Evolutionary conservation across 2,888 invertebrate genomes (phyloP).

Genomic region (Melikaiella ostensackeni): DNA sequence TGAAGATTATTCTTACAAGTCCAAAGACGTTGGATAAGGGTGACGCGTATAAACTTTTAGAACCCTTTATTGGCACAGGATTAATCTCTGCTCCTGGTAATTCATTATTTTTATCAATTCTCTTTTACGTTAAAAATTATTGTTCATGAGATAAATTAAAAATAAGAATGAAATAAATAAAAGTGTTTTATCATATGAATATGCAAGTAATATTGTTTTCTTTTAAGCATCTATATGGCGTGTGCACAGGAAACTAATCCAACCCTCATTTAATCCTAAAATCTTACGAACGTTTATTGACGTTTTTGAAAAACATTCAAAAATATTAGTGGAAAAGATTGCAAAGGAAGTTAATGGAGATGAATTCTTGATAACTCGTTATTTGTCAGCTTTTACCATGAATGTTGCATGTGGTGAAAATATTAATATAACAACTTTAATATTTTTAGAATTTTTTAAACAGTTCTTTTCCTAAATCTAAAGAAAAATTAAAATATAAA

Average conservation of each 20-base stretch:
- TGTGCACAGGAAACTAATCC: constrained; percentile 62
- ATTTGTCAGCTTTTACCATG: constrained; percentile 60
- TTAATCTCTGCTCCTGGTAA: constrained; percentile 64
- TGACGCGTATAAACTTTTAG: constrained; percentile 56
- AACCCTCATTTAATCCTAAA: constrained; percentile 61
- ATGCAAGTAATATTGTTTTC: neutral
- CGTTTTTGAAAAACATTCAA: constrained; percentile 58
- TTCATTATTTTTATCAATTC: constrained; percentile 43
- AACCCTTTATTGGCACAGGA: constrained; percentile 62
- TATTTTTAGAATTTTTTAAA: too few species aligned
- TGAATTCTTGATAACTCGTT: constrained; percentile 61
- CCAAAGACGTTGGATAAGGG: constrained; percentile 62
- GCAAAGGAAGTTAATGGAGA: constrained; percentile 55
- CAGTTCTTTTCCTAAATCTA: too few species aligned
- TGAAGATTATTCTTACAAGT: constrained; percentile 56
- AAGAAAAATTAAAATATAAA: too few species aligned
- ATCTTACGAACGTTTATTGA: constrained; percentile 63
- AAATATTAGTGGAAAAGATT: constrained; percentile 58
- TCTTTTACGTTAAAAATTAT: constrained; percentile 61
- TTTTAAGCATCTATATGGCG: constrained; percentile 60
- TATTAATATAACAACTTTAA: too few species aligned
- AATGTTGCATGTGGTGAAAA: constrained; percentile 61
- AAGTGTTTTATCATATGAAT: too few species aligned
- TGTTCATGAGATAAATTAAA: constrained; percentile 45
- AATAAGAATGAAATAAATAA: too few species aligned